Percentiles rank a stretch among this genome's conserved stretches.
These are phyloP conservation scores for Dryas iulia DNA, from an alignment of 1,140 invertebrate genomes.

Conservation along the genomic window DNA sequence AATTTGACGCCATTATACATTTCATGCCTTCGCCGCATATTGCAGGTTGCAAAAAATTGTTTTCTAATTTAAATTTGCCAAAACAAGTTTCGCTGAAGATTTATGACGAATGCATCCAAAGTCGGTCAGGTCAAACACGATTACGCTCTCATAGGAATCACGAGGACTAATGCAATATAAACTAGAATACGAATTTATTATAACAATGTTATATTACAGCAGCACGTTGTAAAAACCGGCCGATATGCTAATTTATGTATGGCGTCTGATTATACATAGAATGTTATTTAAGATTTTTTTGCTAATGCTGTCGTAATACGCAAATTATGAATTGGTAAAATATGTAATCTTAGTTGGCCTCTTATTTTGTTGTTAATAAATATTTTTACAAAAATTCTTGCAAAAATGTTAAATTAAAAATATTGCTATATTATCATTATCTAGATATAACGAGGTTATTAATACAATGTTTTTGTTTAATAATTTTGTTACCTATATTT, in stretches of 20 bases:
- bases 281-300: neutral
- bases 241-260: conserved; percentile 26
- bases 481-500: no score
- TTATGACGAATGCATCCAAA: conserved; percentile 29
- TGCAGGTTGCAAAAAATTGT: conserved; percentile 24
- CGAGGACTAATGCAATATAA: conserved; percentile 36
- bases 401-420: no score
- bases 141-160: conserved; percentile 46
- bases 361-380: no score
- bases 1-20: conserved; percentile 13
- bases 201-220: conserved; percentile 34
- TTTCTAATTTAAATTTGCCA: conserved; percentile 28
- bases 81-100: conserved; percentile 28
- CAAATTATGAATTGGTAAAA: neutral
- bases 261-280: neutral
- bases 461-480: no score
- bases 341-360: no score
- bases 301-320: neutral
- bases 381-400: no score
- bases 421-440: no score
- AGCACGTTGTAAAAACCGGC: conserved; percentile 38
- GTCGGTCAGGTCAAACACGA: conserved; percentile 46
- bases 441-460: no score
- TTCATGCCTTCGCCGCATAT: conserved; percentile 12
- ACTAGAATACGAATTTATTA: conserved; percentile 28